Conservation (phyloP, 2,797 vertebrate species). For the Gephyroberyx darwinii region DNA sequence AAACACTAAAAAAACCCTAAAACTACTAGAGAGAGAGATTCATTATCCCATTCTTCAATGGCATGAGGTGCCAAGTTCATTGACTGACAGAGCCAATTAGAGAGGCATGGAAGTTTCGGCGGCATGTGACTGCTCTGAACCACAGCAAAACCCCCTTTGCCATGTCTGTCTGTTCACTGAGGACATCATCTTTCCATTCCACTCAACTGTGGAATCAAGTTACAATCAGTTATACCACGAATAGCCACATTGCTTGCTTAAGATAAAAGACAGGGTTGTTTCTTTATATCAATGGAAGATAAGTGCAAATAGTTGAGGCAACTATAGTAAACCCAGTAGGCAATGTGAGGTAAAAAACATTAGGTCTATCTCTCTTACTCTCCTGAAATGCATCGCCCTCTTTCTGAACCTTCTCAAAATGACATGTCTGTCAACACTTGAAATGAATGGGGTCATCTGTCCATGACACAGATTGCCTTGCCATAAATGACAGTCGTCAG, state of each 20-base stretch:
- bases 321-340: background rate
- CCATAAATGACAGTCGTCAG: constrained; percentile 68
- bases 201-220: constrained; percentile 38
- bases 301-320: constrained; percentile 38
- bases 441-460: constrained; percentile 76
- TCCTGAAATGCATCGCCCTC: constrained; percentile 40
- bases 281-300: constrained; percentile 16
- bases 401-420: constrained; percentile 67
- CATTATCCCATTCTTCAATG: constrained; percentile 69
- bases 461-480: constrained; percentile 73
- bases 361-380: constrained; percentile 20
- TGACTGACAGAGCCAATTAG: constrained; percentile 68
- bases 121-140: constrained; percentile 66
- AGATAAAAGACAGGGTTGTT: constrained; percentile 34
- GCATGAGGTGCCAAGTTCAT: constrained; percentile 63
- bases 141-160: constrained; percentile 11
- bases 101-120: constrained; percentile 55
- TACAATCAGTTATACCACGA: constrained; percentile 38
- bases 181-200: constrained; percentile 49
- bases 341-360: constrained; percentile 23
- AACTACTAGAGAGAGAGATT: constrained; percentile 50
- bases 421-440: constrained; percentile 68
- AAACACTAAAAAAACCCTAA: background rate
- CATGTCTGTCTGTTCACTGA: constrained; percentile 63
- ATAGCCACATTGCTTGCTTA: constrained; percentile 15